A percentile compares a stretch with the other conserved stretches of the same genome.
Evolutionary conservation across 2,888 invertebrate genomes (phyloP).

Genomic region (Thymelicus acteon): DNA sequence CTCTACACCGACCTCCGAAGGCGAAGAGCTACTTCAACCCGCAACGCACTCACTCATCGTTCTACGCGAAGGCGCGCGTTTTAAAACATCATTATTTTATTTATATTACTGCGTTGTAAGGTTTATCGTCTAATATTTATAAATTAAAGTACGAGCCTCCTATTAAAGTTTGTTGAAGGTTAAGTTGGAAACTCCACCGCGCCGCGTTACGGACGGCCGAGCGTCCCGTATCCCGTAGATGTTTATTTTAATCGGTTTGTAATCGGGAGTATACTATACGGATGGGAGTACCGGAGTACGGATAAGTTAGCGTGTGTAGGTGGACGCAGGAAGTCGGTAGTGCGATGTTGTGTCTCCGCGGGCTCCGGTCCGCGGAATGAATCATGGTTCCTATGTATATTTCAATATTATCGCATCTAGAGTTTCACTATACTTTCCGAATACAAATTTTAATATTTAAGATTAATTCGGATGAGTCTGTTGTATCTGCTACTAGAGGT

Average conservation of each 20-base stretch:
- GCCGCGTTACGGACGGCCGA: conserved; percentile 53
- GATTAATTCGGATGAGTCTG: conserved; percentile 84
- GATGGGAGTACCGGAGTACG: background rate
- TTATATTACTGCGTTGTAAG: conserved; percentile 62
- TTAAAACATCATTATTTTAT: conserved; percentile 78
- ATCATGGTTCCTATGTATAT: conserved; percentile 86
- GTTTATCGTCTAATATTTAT: conserved; percentile 59
- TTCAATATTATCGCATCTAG: conserved; percentile 85
- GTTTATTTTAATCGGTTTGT: conserved; percentile 63
- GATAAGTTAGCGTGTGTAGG: conserved; percentile 72
- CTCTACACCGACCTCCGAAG: background rate
- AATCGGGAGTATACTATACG: conserved; percentile 57
- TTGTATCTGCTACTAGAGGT: conserved; percentile 79
- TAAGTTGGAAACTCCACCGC: conserved; percentile 60
- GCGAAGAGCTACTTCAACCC: conserved; percentile 27
- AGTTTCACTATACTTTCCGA: conserved; percentile 85
- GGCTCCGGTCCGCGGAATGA: conserved; percentile 78
- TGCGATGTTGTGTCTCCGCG: conserved; percentile 82
- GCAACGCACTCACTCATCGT: conserved; percentile 55
- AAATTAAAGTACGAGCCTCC: conserved; percentile 53
- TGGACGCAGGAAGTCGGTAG: conserved; percentile 69
- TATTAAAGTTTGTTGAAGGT: conserved; percentile 62
- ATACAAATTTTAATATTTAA: conserved; percentile 85
- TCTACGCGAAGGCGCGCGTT: conserved; percentile 80
- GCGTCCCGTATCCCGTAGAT: conserved; percentile 44